Conservation (phyloP, 1,140 invertebrate species). For the Tetranychus cinnabarinus region DNA sequence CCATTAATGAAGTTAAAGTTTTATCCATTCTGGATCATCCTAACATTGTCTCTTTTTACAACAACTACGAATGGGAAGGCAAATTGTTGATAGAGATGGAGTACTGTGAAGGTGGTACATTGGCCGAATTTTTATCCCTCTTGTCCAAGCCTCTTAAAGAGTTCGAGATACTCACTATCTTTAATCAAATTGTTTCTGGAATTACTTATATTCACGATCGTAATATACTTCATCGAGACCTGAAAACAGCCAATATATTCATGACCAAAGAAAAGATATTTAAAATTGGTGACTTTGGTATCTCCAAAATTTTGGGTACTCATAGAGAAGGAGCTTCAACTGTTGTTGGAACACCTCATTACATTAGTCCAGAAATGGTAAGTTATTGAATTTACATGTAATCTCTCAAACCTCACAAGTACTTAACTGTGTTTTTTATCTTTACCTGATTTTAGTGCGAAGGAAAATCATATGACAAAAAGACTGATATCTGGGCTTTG, state of each 20-base stretch:
- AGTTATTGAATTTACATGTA: conserved; percentile 10
- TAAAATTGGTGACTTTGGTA: conserved; percentile 55
- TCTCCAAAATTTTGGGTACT: conserved; percentile 46
- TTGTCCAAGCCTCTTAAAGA: conserved; percentile 30
- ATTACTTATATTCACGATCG: conserved; percentile 44
- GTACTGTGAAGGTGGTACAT: conserved; percentile 43
- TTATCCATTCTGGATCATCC: conserved; percentile 44
- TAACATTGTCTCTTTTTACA: conserved; percentile 46
- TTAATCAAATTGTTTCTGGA: conserved; percentile 41
- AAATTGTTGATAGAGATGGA: conserved; percentile 55
- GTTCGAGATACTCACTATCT: conserved; percentile 34
- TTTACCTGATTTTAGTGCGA: conserved; percentile 31
- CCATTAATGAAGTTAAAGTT: conserved; percentile 47
- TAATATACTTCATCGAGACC: conserved; percentile 47
- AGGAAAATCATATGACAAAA: conserved; percentile 47
- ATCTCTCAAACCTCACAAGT: not conserved
- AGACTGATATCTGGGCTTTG: conserved; percentile 55
- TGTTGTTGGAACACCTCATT: conserved; percentile 53
- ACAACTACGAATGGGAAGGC: conserved; percentile 47
- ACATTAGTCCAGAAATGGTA: conserved; percentile 59
- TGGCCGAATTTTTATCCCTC: conserved; percentile 35
- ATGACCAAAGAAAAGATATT: conserved; percentile 37
- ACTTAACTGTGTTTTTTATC: not conserved
- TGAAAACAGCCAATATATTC: conserved; percentile 54
- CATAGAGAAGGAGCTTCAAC: conserved; percentile 39